Evolutionary conservation across 64 coral and sea anemone species (phyloP).

Genomic region (Dendronephthya gigantea): DNA sequence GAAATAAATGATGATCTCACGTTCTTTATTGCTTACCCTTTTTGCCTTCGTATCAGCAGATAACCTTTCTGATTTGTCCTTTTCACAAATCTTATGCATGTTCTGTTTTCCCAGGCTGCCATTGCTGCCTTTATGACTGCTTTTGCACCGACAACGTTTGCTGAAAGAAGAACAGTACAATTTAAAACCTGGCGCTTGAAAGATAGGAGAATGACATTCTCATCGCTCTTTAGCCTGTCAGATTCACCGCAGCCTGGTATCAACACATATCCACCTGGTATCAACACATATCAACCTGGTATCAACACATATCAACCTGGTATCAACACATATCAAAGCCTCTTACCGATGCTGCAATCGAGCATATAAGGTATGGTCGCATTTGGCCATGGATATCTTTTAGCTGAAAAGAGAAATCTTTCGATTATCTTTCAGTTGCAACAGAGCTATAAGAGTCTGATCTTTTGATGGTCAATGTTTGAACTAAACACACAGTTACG

Average conservation of each 20-base stretch:
- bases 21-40: not conserved
- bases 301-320: too few relatives aligned
- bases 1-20: not conserved
- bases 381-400: not conserved
- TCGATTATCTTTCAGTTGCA: not conserved
- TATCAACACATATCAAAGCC: too few relatives aligned
- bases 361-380: not conserved
- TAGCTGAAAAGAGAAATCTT: not conserved
- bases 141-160: not conserved
- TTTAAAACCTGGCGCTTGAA: not conserved
- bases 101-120: not conserved
- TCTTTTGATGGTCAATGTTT: not conserved
- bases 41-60: not conserved
- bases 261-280: too few relatives aligned
- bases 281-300: too few relatives aligned
- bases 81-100: slow-evolving; percentile 3
- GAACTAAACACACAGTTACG: too few relatives aligned
- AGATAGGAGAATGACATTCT: not conserved
- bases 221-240: too few relatives aligned
- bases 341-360: slow-evolving; percentile 14
- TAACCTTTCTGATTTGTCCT: not conserved
- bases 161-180: not conserved
- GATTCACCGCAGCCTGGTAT: too few relatives aligned
- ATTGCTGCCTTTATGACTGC: not conserved
- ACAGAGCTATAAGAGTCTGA: not conserved